Percentiles rank a stretch among this genome's conserved stretches.
These are phyloP conservation scores for Microctonus aethiopoides DNA, from an alignment of 2,888 invertebrate genomes.

Conservation along the genomic window DNA sequence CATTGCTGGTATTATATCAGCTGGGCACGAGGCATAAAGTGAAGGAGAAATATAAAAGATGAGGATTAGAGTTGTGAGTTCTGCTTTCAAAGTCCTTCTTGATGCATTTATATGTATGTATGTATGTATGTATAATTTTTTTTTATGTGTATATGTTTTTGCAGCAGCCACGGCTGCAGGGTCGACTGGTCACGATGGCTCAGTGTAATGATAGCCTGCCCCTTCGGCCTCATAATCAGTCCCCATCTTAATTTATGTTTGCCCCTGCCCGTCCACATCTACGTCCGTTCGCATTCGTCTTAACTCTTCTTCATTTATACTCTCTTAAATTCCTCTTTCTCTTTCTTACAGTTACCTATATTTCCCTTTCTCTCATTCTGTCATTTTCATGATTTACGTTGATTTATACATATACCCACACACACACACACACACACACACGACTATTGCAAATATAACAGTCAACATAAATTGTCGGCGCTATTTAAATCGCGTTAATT, in stretches of 20 bases:
- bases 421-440: not conserved
- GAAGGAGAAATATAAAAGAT: slow-evolving; percentile 41
- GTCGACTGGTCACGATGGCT: slow-evolving; percentile 66
- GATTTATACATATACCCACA: slow-evolving; percentile 33
- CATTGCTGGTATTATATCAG: slow-evolving; percentile 56
- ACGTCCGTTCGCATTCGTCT: slow-evolving; percentile 48
- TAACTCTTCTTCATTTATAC: slow-evolving; percentile 37
- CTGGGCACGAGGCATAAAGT: slow-evolving; percentile 48
- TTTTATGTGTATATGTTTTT: not conserved
- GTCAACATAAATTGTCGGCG: slow-evolving; percentile 39
- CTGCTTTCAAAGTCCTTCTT: slow-evolving; percentile 35
- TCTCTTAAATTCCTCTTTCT: slow-evolving; percentile 38
- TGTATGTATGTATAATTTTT: not conserved
- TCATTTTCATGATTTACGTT: slow-evolving; percentile 24
- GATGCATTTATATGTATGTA: not conserved
- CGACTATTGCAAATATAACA: not conserved
- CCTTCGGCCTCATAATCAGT: slow-evolving; percentile 65
- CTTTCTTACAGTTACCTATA: slow-evolving; percentile 2
- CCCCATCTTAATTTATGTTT: slow-evolving; percentile 66
- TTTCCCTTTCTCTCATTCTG: slow-evolving; percentile 32
- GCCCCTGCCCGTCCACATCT: slow-evolving; percentile 59
- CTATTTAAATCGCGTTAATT: slow-evolving; percentile 60
- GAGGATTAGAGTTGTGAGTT: slow-evolving; percentile 43
- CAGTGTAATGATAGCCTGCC: slow-evolving; percentile 64
- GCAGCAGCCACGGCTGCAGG: slow-evolving; percentile 56